Evolutionary conservation across 2,888 invertebrate genomes (phyloP).

Genomic region (Tholera decimalis): DNA sequence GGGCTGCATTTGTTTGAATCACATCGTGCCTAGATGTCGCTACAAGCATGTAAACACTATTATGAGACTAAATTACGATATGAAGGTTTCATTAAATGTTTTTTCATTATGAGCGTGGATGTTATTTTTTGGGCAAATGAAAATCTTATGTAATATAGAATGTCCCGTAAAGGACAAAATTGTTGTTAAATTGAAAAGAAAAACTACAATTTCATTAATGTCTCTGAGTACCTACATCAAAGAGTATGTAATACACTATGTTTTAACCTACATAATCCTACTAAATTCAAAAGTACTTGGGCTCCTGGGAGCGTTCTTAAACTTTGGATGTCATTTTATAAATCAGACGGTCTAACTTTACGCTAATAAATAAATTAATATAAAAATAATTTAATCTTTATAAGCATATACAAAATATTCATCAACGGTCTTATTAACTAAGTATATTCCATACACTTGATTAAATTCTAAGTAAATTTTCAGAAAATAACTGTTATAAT

Average conservation of each 20-base stretch:
- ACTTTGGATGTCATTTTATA: background rate
- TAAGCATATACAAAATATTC: no score
- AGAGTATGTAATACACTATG: no score
- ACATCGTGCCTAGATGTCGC: slow-evolving; percentile 31
- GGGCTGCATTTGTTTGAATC: background rate
- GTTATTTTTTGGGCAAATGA: rapidly evolving
- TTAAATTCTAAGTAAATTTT: background rate
- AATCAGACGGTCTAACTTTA: no score
- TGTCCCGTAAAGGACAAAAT: no score
- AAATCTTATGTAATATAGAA: no score
- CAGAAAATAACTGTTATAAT: rapidly evolving
- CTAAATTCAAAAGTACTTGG: slow-evolving; percentile 6
- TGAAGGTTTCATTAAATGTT: slow-evolving; percentile 12
- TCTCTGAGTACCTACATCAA: no score
- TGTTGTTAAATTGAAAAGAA: no score
- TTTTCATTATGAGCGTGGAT: background rate
- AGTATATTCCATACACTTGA: rapidly evolving
- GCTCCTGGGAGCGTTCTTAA: slow-evolving; percentile 30
- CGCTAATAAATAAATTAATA: no score
- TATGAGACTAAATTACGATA: background rate
- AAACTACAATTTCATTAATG: no score
- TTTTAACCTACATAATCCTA: no score
- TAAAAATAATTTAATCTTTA: background rate
- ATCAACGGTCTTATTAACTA: background rate
- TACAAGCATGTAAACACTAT: slow-evolving; percentile 14